Evolutionary conservation across 2,888 invertebrate species (phyloP).

Genomic region (Hipparchia semele): DNA sequence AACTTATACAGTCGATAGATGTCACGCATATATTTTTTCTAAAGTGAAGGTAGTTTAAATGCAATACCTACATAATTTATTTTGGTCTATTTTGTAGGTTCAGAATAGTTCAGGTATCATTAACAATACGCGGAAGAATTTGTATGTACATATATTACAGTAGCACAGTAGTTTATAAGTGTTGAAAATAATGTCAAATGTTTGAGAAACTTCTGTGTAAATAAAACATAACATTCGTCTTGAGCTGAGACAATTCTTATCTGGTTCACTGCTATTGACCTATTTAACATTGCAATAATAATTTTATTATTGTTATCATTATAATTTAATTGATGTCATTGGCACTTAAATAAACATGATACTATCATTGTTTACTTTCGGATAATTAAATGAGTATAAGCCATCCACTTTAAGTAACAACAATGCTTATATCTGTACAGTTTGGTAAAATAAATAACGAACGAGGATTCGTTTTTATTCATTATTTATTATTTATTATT

Average conservation of each 20-base stretch:
- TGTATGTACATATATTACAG: no score
- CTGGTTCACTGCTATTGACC: constrained; percentile 15
- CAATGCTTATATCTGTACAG: no score
- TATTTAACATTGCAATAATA: not conserved
- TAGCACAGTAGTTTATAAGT: no score
- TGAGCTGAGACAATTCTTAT: not conserved
- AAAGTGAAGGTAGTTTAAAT: not conserved
- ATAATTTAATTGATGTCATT: constrained; percentile 7
- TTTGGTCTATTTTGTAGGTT: no score
- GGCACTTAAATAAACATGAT: not conserved
- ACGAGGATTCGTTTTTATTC: no score
- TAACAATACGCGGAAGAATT: no score
- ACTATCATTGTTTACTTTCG: not conserved
- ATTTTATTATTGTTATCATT: not conserved
- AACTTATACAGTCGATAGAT: not conserved
- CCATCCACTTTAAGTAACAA: no score
- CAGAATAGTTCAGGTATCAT: no score
- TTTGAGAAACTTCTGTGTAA: not conserved
- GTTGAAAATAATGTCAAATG: not conserved
- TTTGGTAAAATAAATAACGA: no score
- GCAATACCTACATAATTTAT: not conserved
- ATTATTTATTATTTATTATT: no score
- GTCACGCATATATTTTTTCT: not conserved
- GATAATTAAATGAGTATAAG: not conserved
- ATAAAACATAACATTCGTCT: not conserved